Base-by-base conservation (phyloP, 2,113 vertebrate species). In the Candoia aspera region DNA sequence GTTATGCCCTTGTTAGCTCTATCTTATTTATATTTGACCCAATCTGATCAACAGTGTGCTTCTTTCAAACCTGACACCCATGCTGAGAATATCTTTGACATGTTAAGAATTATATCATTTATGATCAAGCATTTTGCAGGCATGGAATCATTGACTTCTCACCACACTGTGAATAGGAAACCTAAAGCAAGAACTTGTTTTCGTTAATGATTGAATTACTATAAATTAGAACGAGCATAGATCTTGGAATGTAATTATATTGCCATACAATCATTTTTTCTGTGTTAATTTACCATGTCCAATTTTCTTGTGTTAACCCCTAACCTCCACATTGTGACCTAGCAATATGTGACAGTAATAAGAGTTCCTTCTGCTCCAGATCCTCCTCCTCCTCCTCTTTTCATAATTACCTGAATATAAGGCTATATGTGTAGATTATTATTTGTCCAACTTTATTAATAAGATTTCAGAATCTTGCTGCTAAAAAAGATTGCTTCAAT, bases 191-290 rank as follows among this genome's bases (percentile, higher is more conserved):
- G 33, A 95, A 37, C 87, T 95, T 97, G 93, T 94, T 96, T 97
- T 96, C 94, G 95, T 97, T 97, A 97, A 96, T 97, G 96, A 96
- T 97, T 97, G 95, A 95, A 96, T 96, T 97, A 93, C 96, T 97
- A 96, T 97, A 97, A 96, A 97, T 94, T 94, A 96, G 95, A 97
- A 97, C 97, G 97, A 97, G 95, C 95, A 95, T 96, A 97, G 91
- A 95, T 87, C 59, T 95, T 94, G 91, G 90, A 96, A 97, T 95
- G 93, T 97, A 97, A 97, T 96, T 96, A 97, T 91, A 94, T 89
- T 94, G 95, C 91, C 93, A 94, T 95, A 89, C 60, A 96, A 95
- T 96, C 95, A 96, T 97, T 97, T 95, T 96, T 97, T 96, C 96
- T 95, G 93, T 97, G 96, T 96, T 97, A 97, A 97, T 96, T 91